phyloP scores from a whole-genome alignment of 2,888 invertebrate species.

The Drosophila formosana region DNA sequence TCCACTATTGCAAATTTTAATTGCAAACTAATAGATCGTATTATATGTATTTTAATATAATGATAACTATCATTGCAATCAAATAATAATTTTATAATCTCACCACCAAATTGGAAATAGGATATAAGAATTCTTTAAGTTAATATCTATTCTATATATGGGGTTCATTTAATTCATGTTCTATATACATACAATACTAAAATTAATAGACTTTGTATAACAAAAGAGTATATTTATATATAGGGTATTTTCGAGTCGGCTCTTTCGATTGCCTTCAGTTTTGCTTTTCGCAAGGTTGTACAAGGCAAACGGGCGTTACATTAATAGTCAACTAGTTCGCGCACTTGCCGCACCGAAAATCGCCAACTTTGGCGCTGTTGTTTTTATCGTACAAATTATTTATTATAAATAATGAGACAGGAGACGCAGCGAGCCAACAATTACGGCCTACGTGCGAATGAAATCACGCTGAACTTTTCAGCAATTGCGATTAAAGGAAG shows the following conservation, averaged over 20 bases:
- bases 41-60: too few species aligned
- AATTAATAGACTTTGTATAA: too few species aligned
- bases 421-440: constrained; percentile 33
- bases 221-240: too few species aligned
- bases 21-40: too few species aligned
- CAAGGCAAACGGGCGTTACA: constrained; percentile 78
- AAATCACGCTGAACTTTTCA: constrained; percentile 45
- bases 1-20: too few species aligned
- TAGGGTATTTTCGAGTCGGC: constrained; percentile 5
- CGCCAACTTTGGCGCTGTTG: constrained; percentile 51
- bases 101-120: too few species aligned
- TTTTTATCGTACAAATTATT: constrained; percentile 24
- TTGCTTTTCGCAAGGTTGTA: constrained; percentile 68
- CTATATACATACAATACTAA: too few species aligned
- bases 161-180: too few species aligned
- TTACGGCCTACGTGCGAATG: constrained; percentile 59
- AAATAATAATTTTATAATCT: too few species aligned
- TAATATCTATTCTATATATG: too few species aligned
- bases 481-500: constrained; percentile 48
- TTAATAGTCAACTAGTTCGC: constrained; percentile 75
- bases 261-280: neutral
- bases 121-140: too few species aligned
- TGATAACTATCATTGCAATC: too few species aligned
- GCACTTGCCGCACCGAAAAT: constrained; percentile 59
- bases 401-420: constrained; percentile 47